Conservation (phyloP, 2,113 vertebrate genomes). For the Xenopus tropicalis region UCB_Xtro_10.0 CM004443.2:159802501-159803000, state of each 20-base stretch:
- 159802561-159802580: slow-evolving; percentile 29
- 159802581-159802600: slow-evolving; percentile 35
- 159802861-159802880: no score
- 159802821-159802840: background rate
- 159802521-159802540: background rate
- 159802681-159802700: slow-evolving; percentile 34
- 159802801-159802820: background rate
- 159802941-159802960: no score
- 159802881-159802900: no score
- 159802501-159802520: slow-evolving; percentile 28
- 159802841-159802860: no score
- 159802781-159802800: background rate
- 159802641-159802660: slow-evolving; percentile 27
- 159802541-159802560: slow-evolving; percentile 29
- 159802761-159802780: slow-evolving; percentile 24
- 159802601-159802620: slow-evolving; percentile 32
- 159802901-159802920: no score
- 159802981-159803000: no score
- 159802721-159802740: slow-evolving; percentile 28
- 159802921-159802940: no score
- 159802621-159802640: slow-evolving; percentile 17
- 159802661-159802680: slow-evolving; percentile 41
- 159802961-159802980: no score
- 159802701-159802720: slow-evolving; percentile 13
- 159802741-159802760: slow-evolving; percentile 36